phyloP scores from a whole-genome alignment of 2,797 vertebrate genomes.

The Salmo trutta region DNA sequence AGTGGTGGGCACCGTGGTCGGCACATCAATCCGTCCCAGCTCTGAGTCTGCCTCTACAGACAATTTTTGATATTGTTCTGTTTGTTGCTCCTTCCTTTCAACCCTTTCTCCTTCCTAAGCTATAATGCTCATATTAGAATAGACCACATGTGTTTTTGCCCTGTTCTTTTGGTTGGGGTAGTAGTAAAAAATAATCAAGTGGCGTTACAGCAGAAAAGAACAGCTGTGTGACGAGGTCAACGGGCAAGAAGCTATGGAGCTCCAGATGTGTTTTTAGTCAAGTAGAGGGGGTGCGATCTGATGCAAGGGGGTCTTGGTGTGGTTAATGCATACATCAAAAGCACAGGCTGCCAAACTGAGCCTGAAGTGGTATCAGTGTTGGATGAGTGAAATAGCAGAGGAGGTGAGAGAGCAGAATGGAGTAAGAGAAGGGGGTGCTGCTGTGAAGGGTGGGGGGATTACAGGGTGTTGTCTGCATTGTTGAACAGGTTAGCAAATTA shows the following conservation, averaged over 20 bases:
- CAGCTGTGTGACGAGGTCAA: conserved; percentile 12
- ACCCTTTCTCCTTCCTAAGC: conserved; percentile 25
- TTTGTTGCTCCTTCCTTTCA: not conserved
- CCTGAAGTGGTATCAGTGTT: not conserved
- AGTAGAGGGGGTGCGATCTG: not conserved
- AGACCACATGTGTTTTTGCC: conserved; percentile 27
- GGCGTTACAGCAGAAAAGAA: not conserved
- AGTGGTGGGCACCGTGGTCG: not conserved
- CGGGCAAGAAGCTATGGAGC: not conserved
- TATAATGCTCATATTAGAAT: not conserved
- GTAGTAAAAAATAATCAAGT: conserved; percentile 34
- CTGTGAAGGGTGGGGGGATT: conserved; percentile 65
- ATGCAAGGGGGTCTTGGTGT: not conserved
- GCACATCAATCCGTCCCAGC: not conserved
- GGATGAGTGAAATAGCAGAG: conserved; percentile 5
- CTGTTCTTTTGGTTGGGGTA: conserved; percentile 21
- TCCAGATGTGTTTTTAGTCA: conserved; percentile 27
- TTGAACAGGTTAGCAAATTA: conserved; percentile 78
- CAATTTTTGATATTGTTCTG: not conserved
- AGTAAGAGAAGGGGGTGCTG: not conserved
- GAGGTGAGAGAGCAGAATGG: not conserved
- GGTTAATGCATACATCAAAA: conserved; percentile 1
- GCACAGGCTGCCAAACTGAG: not conserved
- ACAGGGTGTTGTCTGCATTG: conserved; percentile 68
- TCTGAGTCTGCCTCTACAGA: not conserved